Evolutionary conservation across 2,888 invertebrate species (phyloP).

Genomic region (Drosophila greeni): DNA sequence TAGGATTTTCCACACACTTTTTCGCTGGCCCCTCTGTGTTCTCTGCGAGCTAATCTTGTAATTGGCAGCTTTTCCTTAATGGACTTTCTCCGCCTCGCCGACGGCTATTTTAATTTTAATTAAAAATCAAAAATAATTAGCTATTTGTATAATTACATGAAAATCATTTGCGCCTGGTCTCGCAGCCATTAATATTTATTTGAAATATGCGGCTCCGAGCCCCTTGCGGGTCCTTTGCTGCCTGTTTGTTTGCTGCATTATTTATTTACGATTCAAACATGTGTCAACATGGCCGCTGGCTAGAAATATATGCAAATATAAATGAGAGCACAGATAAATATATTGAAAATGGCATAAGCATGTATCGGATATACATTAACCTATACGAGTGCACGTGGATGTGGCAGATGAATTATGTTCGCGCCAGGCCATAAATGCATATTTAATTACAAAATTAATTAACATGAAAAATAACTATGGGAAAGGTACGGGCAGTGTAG

Average conservation of each 20-base stretch:
- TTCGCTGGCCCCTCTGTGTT: background rate
- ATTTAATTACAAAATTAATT: slow-evolving; percentile 73
- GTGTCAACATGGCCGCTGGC: slow-evolving; percentile 68
- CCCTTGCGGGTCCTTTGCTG: slow-evolving; percentile 7
- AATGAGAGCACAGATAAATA: slow-evolving; percentile 54
- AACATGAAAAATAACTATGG: slow-evolving; percentile 60
- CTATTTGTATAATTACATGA: slow-evolving; percentile 74
- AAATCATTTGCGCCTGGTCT: slow-evolving; percentile 60
- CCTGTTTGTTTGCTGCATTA: slow-evolving; percentile 57
- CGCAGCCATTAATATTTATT: slow-evolving; percentile 67
- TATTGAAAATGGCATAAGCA: slow-evolving; percentile 57
- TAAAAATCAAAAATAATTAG: slow-evolving; percentile 74
- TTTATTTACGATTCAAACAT: slow-evolving; percentile 72
- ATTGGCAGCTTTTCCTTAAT: slow-evolving; percentile 49
- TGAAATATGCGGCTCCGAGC: slow-evolving; percentile 37
- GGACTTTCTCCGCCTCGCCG: slow-evolving; percentile 45
- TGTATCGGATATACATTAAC: slow-evolving; percentile 32
- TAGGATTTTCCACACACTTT: background rate
- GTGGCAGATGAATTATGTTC: slow-evolving; percentile 54
- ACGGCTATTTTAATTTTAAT: slow-evolving; percentile 64
- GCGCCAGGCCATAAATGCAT: slow-evolving; percentile 64
- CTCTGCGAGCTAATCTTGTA: slow-evolving; percentile 29
- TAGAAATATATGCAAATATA: slow-evolving; percentile 54
- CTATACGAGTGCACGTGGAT: slow-evolving; percentile 22
- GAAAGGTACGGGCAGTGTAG: slow-evolving; percentile 12